These are phyloP conservation scores for Pituophis catenifer DNA, from an alignment of 2,113 vertebrate genomes.

Conservation along the genomic window DNA sequence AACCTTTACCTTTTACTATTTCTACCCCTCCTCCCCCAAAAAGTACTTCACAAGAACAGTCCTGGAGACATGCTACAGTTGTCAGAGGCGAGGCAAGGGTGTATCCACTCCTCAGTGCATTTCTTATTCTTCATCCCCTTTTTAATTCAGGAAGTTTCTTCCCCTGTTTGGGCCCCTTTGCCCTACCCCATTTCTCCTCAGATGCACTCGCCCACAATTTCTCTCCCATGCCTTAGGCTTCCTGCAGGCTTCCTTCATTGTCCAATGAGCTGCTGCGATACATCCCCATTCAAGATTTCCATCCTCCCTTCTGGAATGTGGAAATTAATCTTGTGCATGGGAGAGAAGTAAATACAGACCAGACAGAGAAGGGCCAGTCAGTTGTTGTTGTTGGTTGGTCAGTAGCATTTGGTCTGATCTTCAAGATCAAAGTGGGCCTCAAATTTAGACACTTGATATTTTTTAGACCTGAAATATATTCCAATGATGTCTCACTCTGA, in stretches of 20 bases:
- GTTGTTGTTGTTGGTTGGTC: background rate
- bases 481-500: background rate
- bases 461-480: background rate
- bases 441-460: background rate
- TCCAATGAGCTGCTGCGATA: background rate
- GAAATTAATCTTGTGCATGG: background rate
- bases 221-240: background rate
- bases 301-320: background rate
- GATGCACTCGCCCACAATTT: background rate
- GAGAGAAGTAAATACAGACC: background rate
- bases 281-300: background rate
- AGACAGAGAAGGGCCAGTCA: background rate
- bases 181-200: background rate
- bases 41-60: background rate
- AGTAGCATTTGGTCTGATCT: background rate
- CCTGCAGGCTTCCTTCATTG: background rate
- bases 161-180: background rate
- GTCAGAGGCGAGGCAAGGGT: background rate
- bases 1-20: background rate
- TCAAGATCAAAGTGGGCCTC: background rate
- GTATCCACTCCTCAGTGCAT: background rate
- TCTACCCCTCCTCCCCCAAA: background rate
- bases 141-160: background rate
- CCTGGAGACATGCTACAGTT: background rate
- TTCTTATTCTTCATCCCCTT: background rate